Percentiles rank a stretch among this genome's conserved stretches.
Conservation (phyloP, 2,113 vertebrate species). For the Pseudopodoces humilis region DNA sequence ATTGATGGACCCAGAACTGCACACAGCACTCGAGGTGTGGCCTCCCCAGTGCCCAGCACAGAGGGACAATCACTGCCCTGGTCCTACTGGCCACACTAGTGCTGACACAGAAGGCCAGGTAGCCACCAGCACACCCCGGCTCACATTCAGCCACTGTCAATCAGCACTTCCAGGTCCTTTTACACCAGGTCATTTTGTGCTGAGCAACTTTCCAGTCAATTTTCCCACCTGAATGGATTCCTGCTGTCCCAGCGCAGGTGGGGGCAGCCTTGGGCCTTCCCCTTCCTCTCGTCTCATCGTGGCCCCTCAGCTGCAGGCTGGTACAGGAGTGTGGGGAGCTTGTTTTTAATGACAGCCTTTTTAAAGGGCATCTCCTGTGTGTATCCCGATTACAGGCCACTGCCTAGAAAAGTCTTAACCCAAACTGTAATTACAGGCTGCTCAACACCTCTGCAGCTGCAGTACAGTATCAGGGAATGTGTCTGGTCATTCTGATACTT, state of each 20-base stretch:
- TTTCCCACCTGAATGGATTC: background rate
- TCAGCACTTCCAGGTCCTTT: background rate
- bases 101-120: background rate
- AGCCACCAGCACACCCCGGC: fast-evolving
- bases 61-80: background rate
- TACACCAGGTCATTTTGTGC: background rate
- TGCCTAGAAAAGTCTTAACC: background rate
- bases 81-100: background rate
- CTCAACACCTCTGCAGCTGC: background rate
- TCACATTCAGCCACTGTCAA: fast-evolving
- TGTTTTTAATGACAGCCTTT: background rate
- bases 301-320: background rate
- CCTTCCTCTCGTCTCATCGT: fast-evolving
- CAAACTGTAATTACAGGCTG: background rate
- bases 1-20: background rate
- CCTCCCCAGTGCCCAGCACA: background rate
- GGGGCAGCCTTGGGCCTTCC: background rate
- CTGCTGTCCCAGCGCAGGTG: fast-evolving
- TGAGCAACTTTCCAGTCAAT: background rate
- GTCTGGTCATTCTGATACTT: background rate
- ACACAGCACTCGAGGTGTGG: background rate
- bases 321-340: background rate
- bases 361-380: background rate
- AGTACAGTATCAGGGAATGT: background rate
- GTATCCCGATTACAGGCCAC: background rate